These are phyloP conservation scores for Acanthoscelides obtectus DNA, from an alignment of 2,888 invertebrate genomes.

Conservation along the genomic window DNA sequence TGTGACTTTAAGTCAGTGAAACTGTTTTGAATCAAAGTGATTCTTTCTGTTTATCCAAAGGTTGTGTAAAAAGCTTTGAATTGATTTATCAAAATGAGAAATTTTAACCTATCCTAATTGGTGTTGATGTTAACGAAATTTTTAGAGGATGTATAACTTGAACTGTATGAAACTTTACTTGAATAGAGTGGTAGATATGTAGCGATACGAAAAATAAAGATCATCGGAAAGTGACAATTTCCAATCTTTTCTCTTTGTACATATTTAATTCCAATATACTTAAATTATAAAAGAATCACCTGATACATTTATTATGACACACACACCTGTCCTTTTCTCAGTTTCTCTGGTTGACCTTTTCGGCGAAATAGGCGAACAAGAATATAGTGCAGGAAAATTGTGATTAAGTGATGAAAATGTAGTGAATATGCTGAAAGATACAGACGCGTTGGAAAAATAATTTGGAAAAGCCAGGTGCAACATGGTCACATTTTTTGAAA, in stretches of 20 bases:
- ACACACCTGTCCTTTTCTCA: constrained; percentile 18
- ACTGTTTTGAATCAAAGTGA: neutral
- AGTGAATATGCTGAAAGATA: neutral
- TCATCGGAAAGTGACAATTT: constrained; percentile 37
- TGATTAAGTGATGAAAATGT: neutral
- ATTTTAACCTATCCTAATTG: constrained; percentile 35
- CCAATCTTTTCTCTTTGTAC: constrained; percentile 39
- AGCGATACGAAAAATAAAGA: constrained; percentile 30
- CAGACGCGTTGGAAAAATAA: too few species aligned
- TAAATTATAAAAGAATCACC: constrained; percentile 17
- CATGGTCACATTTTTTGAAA: too few species aligned
- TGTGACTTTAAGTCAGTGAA: too few species aligned
- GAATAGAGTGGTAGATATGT: constrained; percentile 37
- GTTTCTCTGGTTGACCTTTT: constrained; percentile 28
- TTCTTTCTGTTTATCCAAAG: constrained; percentile 8
- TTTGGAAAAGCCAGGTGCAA: too few species aligned
- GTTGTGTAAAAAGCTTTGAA: constrained; percentile 36
- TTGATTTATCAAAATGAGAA: constrained; percentile 31
- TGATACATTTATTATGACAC: constrained; percentile 13
- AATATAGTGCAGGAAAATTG: neutral
- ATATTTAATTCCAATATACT: constrained; percentile 32
- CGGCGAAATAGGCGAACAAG: neutral
- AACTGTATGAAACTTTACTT: constrained; percentile 20
- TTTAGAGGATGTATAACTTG: constrained; percentile 9
- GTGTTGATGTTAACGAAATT: constrained; percentile 37